Base-by-base conservation (phyloP, 1,140 invertebrate species). In the Drosophila kepulauana region DNA sequence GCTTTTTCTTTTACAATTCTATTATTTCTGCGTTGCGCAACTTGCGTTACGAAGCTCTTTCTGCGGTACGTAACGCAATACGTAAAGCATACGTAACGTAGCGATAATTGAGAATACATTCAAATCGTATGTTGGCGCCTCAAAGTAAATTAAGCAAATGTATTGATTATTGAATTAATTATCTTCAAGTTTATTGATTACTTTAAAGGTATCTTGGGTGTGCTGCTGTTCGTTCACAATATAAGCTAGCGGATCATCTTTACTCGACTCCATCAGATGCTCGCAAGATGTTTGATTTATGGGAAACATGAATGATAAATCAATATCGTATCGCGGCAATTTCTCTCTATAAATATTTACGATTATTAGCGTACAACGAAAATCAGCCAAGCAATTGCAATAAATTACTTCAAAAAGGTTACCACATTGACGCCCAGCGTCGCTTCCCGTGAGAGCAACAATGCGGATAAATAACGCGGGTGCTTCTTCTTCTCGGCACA, bases 401-500 rank as follows among this genome's bases (percentile, higher is more conserved):
- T 30, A 65, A 43, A 33, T 28, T 28, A 74, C 71, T 89, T 72
- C 38, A 92, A 62, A 59, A 92, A 93, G 33, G 75, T 91, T 0
- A 92, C 94, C 16, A 96, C 95, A 81, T 96, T 95, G 35, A 92
- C 81, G 1, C 94, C 95, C 10, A 96, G 91, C 8, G 84, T 92
- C 1, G 93, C 82, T 74, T 95, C 93, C 33, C 97, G 93, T 48
- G 96, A 96, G 92, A 98, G 94, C 48, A 97, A 95, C 80, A 97
- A 96, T n/a, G 96, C 96, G 25, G 96, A 97, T 5, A 98, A 93
- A 88, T 97, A 98, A 49, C 97, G 94, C 0, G 96, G 95, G 63
- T 95, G 96, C 81, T 96, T 96, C 28, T 94, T 95, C 93, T 97
- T 97, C 85, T 97, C 97, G 2, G 97, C 97, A 78, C 97, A 98